These are phyloP conservation scores for Bombycilla garrulus DNA, from an alignment of 2,113 vertebrate genomes.

Conservation along the genomic window DNA sequence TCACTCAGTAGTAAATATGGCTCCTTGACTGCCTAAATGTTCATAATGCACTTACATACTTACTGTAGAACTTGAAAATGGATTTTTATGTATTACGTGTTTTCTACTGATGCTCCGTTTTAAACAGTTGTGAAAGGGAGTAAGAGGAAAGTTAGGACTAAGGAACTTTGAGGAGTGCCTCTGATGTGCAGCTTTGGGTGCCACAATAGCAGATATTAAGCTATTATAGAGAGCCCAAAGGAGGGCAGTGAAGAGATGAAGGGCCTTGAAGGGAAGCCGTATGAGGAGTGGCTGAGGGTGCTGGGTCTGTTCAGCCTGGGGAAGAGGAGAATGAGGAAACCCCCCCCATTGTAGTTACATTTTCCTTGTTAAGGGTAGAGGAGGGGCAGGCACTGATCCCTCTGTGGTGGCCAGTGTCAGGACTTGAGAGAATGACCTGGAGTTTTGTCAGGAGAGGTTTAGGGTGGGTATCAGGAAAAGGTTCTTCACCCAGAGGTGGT, in stretches of 20 bases:
- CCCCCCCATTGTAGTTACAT: accelerated
- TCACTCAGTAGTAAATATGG: background rate
- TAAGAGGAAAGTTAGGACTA: background rate
- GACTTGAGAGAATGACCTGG: accelerated
- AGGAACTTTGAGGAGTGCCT: background rate
- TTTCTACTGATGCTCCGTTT: background rate
- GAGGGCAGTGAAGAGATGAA: accelerated
- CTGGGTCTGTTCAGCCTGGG: background rate
- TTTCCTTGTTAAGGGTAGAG: background rate
- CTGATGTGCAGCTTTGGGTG: background rate
- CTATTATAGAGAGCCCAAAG: background rate
- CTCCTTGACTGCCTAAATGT: background rate
- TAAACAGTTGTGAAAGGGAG: background rate
- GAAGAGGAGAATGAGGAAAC: background rate
- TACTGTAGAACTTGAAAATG: background rate
- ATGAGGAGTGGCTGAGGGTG: accelerated
- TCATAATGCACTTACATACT: background rate
- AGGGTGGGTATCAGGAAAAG: background rate
- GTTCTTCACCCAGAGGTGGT: background rate
- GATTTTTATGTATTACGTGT: background rate
- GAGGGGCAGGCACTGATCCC: background rate
- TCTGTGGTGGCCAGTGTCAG: accelerated
- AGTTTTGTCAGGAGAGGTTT: background rate
- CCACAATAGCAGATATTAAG: background rate
- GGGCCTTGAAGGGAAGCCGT: accelerated